phyloP scores from a whole-genome alignment of 2,888 invertebrate species.

The Tineola bisselliella region DNA sequence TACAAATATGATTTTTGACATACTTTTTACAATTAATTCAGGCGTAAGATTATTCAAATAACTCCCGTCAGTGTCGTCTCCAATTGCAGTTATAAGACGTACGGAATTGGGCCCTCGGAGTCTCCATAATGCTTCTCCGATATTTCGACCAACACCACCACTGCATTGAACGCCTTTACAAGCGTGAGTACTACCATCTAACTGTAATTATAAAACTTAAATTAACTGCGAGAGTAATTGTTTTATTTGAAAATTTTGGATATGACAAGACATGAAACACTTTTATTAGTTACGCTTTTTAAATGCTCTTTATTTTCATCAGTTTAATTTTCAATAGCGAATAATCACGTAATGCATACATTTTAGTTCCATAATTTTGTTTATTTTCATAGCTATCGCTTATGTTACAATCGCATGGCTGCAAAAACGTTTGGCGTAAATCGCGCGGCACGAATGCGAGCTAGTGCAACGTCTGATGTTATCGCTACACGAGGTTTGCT shows the following conservation, averaged over 20 bases:
- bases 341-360: neutral
- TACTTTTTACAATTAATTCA: conserved; percentile 47
- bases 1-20: too few species aligned
- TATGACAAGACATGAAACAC: too few species aligned
- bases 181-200: conserved; percentile 82
- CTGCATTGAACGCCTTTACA: conserved; percentile 72
- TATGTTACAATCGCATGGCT: conserved; percentile 8
- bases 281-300: too few species aligned
- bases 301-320: too few species aligned
- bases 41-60: conserved; percentile 39
- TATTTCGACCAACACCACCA: conserved; percentile 94
- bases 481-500: neutral
- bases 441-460: neutral
- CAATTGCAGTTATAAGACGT: conserved; percentile 80
- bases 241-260: too few species aligned
- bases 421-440: conserved; percentile 6
- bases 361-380: neutral
- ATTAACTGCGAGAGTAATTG: neutral
- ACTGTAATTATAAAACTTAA: conserved; percentile 57
- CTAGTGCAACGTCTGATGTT: neutral
- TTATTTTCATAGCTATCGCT: neutral
- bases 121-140: conserved; percentile 85
- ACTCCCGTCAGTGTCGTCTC: conserved; percentile 70
- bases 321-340: too few species aligned
- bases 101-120: conserved; percentile 73